A percentile compares a stretch with the other conserved stretches of the same genome.
Evolutionary conservation across 2,888 invertebrate genomes (phyloP).

Genomic region (Steinernema hermaphroditum): DNA sequence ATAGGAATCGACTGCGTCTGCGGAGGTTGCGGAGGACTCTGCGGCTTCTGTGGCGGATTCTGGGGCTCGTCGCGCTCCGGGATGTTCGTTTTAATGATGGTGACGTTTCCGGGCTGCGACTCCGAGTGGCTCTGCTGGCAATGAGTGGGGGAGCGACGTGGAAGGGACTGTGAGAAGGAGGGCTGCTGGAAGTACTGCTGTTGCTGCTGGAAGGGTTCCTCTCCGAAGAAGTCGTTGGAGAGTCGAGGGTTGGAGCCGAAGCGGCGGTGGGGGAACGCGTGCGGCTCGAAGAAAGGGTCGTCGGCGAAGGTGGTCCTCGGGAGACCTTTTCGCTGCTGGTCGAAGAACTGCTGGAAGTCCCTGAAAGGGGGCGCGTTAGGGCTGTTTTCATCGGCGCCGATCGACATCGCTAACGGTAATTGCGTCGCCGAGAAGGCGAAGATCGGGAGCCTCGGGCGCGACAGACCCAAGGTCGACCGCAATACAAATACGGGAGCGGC

Average conservation of each 20-base stretch:
- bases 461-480: conserved; percentile 25
- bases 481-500: conserved; percentile 26
- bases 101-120: conserved; percentile 28
- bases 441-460: conserved; percentile 22
- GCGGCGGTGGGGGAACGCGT: conserved; percentile 15
- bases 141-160: conserved; percentile 10
- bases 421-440: conserved; percentile 14
- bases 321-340: conserved; percentile 26
- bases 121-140: conserved; percentile 23
- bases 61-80: conserved; percentile 9
- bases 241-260: conserved; percentile 31
- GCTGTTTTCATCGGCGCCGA: too few species aligned
- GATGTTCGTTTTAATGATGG: conserved; percentile 27
- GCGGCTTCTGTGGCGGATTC: background rate
- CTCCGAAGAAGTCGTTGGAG: conserved; percentile 31
- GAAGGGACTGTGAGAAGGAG: conserved; percentile 34
- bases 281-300: conserved; percentile 39
- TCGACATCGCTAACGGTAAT: background rate
- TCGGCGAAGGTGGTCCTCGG: conserved; percentile 43
- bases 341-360: conserved; percentile 26
- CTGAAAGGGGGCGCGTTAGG: background rate
- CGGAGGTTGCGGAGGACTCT: conserved; percentile 17
- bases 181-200: conserved; percentile 25
- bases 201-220: conserved; percentile 28
- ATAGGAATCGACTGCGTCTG: conserved; percentile 19